Evolutionary conservation across 2,113 vertebrate species (phyloP), one percentile per base, ranked within the genome.

Genomic region (Ifrita kowaldi): DNA sequence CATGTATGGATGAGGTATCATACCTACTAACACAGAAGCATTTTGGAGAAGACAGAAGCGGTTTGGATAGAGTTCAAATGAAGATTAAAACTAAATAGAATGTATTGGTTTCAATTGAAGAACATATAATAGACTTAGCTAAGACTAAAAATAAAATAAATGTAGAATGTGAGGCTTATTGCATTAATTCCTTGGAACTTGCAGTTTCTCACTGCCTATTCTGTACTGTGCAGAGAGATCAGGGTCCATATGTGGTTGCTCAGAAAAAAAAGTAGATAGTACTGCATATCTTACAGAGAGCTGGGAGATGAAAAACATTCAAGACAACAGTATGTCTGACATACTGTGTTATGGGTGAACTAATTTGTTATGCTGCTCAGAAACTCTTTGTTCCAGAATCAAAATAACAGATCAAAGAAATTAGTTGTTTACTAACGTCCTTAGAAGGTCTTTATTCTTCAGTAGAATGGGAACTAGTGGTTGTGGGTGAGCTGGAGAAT

Each of bases 331-430:
- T 57, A 69, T 80, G 59, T 86, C 46, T 95, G 56, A 76, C 46
- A 77, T 83, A 50, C 59, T 74, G 22, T 59, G 71, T 84, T 89
- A 63, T 27, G 60, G 16, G 47, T 74, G 68, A 93, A 84, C 11
- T 92, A 16, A 84, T 91, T 87, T 88, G 50, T 67, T 93, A 67
- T 87, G 73, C 86, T 78, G 44, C 71, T 89, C 24, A 81, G 85
- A 88, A 95, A 52, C 64, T 86, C 88, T 96, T 93, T 94, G 86
- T 95, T 93, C 86, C 44, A 52, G 47, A 93, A 78, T 86, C 76
- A 96, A 95, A 96, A 93, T 64, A 93, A 90, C 22, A n/a, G 76
- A 93, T 96, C 95, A 96, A 95, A 95, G 89, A 37, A 60, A 44
- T 59, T 64, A 42, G 47, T 67, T 95, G 76, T 92, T 95, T 95